Evolutionary conservation across 1,140 invertebrate species (phyloP).

Genomic region (Temnothorax curvispinosus): DNA sequence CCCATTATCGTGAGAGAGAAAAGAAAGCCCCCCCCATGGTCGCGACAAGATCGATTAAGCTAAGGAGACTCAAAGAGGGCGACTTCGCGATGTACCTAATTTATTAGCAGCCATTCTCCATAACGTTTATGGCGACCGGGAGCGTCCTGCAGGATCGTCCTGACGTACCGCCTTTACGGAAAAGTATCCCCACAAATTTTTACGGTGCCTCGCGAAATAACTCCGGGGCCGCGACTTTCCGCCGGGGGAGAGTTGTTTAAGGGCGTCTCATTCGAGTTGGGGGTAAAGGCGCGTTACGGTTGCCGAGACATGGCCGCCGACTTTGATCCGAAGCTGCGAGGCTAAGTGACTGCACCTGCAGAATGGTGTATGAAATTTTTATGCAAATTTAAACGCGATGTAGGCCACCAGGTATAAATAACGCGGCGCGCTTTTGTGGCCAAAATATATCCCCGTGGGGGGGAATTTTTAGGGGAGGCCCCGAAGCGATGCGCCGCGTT

Average conservation of each 20-base stretch:
- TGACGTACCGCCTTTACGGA: conserved; percentile 56
- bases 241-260: conserved; percentile 41
- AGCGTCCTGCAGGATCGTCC: conserved; percentile 54
- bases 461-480: conserved; percentile 1
- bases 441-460: conserved; percentile 18
- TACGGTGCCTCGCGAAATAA: conserved; percentile 65
- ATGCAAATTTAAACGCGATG: conserved; percentile 54
- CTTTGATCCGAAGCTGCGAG: conserved; percentile 64
- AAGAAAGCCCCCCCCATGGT: conserved; percentile 21
- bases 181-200: conserved; percentile 70
- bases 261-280: conserved; percentile 25
- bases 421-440: conserved; percentile 43
- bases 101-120: conserved; percentile 68
- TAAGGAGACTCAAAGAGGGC: conserved; percentile 20
- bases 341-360: conserved; percentile 65
- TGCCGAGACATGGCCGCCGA: conserved; percentile 29
- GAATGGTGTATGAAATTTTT: conserved; percentile 61
- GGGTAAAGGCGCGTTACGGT: conserved; percentile 57
- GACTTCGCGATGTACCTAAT: conserved; percentile 59
- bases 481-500: conserved; percentile 39
- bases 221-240: conserved; percentile 36
- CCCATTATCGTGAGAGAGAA: conserved; percentile 47
- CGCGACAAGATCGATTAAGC: conserved; percentile 51
- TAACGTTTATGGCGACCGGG: conserved; percentile 64
- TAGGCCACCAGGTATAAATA: conserved; percentile 55